Evolutionary conservation across 2,797 vertebrate genomes (phyloP).

Genomic region (Sebastes cheni): DNA sequence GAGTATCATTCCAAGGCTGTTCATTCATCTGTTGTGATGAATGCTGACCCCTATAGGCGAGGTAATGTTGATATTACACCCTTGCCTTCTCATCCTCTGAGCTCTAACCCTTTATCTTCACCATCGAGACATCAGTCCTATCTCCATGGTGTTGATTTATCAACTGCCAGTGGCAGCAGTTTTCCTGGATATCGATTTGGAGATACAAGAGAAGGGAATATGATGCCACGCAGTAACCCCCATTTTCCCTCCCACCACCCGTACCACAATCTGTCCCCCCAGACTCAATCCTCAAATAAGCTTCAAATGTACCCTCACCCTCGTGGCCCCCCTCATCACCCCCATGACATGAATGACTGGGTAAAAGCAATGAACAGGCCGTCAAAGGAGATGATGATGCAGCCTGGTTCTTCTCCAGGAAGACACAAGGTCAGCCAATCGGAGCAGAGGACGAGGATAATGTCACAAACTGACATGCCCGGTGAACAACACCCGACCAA

Average conservation of each 20-base stretch:
- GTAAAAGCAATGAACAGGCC: conserved; percentile 77
- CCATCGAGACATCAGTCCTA: conserved; percentile 78
- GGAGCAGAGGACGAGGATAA: conserved; percentile 76
- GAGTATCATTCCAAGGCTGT: conserved; percentile 73
- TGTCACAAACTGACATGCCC: conserved; percentile 69
- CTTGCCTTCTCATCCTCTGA: conserved; percentile 65
- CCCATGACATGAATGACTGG: conserved; percentile 80
- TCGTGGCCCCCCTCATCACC: conserved; percentile 72
- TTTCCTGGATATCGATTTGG: conserved; percentile 77
- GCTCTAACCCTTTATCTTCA: conserved; percentile 76
- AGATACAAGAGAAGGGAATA: conserved; percentile 74
- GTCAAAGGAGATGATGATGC: conserved; percentile 78
- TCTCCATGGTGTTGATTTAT: conserved; percentile 78
- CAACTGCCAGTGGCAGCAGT: conserved; percentile 54
- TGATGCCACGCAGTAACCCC: conserved; percentile 69
- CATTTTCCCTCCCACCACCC: conserved; percentile 78
- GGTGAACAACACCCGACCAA: conserved; percentile 67
- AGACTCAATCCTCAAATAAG: conserved; percentile 74
- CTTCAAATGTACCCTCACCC: conserved; percentile 80
- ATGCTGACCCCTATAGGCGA: conserved; percentile 75
- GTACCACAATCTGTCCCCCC: conserved; percentile 74
- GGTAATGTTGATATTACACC: conserved; percentile 63
- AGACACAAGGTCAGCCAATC: conserved; percentile 70
- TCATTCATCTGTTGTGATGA: conserved; percentile 68
- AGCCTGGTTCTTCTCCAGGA: conserved; percentile 72